Conservation (phyloP, 2,888 invertebrate genomes). For the Dusona sp. region DNA sequence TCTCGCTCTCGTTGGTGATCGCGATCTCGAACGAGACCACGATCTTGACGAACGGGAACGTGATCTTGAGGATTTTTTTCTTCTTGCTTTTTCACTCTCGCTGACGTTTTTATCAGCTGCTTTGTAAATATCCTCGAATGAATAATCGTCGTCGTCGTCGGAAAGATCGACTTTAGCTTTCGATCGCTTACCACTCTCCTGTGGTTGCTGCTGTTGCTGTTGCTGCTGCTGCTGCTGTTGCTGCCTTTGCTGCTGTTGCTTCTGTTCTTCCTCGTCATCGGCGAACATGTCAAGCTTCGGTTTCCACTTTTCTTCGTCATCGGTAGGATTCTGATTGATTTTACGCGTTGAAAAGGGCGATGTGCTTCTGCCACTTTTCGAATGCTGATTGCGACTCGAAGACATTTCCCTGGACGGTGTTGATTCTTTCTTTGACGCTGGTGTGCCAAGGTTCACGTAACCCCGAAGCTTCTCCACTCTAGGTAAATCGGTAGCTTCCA, state of each 20-base stretch:
- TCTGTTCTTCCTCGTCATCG: constrained; percentile 80
- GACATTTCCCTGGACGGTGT: constrained; percentile 66
- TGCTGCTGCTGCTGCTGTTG: constrained; percentile 56
- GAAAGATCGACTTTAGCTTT: constrained; percentile 86
- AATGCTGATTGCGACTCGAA: constrained; percentile 64
- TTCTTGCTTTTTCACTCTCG: constrained; percentile 87
- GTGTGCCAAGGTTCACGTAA: constrained; percentile 88
- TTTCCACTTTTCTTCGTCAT: constrained; percentile 81
- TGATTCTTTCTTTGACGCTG: constrained; percentile 58
- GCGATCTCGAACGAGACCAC: constrained; percentile 79
- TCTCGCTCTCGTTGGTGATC: constrained; percentile 74
- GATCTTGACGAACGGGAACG: constrained; percentile 77
- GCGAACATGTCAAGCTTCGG: constrained; percentile 83
- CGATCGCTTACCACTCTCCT: constrained; percentile 71
- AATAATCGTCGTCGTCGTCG: constrained; percentile 92
- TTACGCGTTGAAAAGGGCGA: constrained; percentile 86
- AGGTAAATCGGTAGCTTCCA: constrained; percentile 91
- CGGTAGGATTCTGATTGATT: constrained; percentile 84
- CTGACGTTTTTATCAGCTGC: constrained; percentile 91
- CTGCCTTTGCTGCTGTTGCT: constrained; percentile 55
- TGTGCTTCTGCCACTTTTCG: constrained; percentile 75
- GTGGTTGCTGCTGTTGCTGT: constrained; percentile 54
- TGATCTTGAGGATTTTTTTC: constrained; percentile 82
- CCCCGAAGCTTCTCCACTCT: constrained; percentile 92
- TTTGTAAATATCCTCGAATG: constrained; percentile 93